These are phyloP conservation scores for Drosophila anceps DNA, from an alignment of 2,888 invertebrate genomes.

Conservation along the genomic window DNA sequence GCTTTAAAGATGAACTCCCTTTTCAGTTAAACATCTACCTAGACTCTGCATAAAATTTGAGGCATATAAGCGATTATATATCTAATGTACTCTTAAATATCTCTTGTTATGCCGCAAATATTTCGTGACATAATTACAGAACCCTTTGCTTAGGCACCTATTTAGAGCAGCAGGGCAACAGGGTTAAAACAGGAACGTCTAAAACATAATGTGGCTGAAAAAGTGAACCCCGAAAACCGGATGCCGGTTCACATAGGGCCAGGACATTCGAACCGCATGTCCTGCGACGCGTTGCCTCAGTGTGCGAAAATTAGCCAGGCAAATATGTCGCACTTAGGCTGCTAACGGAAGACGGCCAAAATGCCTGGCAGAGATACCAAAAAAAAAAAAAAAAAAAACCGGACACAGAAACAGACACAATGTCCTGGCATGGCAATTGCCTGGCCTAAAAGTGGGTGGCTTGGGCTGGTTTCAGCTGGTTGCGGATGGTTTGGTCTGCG, in stretches of 20 bases:
- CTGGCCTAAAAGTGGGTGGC: slow-evolving; percentile 31
- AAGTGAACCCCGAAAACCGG: slow-evolving; percentile 13
- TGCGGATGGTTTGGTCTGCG: not conserved
- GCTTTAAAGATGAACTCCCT: not conserved
- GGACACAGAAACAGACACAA: slow-evolving; percentile 36
- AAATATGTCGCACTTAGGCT: slow-evolving; percentile 80
- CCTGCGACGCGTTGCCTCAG: slow-evolving; percentile 45
- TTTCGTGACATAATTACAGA: slow-evolving; percentile 17
- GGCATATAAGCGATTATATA: not conserved
- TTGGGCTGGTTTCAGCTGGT: not conserved
- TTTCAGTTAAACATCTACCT: not conserved
- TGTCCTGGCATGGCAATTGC: slow-evolving; percentile 66
- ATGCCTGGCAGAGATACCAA: slow-evolving; percentile 46
- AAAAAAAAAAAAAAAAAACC: too few species aligned
- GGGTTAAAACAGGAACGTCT: slow-evolving; percentile 12
- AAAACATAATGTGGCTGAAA: slow-evolving; percentile 26
- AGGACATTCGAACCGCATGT: slow-evolving; percentile 67
- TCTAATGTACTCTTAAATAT: slow-evolving; percentile 2
- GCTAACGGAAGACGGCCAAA: slow-evolving; percentile 69
- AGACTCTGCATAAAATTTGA: not conserved
- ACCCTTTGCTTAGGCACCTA: not conserved
- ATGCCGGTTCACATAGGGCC: slow-evolving; percentile 27
- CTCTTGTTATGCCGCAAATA: not conserved
- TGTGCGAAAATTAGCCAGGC: slow-evolving; percentile 74
- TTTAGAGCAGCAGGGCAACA: not conserved